A percentile compares a stretch with the other conserved stretches of the same genome.
phyloP scores from a whole-genome alignment of 2,888 invertebrate genomes.

The Drosophila fulvimacula region DNA sequence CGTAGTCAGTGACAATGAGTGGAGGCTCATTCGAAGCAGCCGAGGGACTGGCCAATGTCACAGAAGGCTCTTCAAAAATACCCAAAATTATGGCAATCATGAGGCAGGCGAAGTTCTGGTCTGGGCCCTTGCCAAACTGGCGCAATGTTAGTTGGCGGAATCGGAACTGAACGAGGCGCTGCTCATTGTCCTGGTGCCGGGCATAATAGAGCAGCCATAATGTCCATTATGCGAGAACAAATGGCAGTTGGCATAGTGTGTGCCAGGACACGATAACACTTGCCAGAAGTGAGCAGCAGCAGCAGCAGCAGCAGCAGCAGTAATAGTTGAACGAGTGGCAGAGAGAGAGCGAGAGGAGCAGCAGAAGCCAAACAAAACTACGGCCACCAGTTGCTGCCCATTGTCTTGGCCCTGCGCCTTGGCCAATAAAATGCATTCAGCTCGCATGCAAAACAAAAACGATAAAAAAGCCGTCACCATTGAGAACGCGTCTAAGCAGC shows the following conservation, averaged over 20 bases:
- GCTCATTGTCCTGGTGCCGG: slow-evolving; percentile 62
- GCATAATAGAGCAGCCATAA: slow-evolving; percentile 81
- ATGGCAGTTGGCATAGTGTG: slow-evolving; percentile 76
- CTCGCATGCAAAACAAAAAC: slow-evolving; percentile 74
- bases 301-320: not conserved
- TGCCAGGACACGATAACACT: slow-evolving; percentile 59
- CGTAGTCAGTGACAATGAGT: slow-evolving; percentile 39
- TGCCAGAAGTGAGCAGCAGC: slow-evolving; percentile 27
- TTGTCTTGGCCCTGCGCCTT: slow-evolving; percentile 64
- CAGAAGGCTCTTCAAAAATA: slow-evolving; percentile 54
- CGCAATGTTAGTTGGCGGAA: slow-evolving; percentile 44
- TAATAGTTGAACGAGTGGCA: slow-evolving; percentile 5
- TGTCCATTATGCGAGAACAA: slow-evolving; percentile 85
- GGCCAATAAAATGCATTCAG: slow-evolving; percentile 77
- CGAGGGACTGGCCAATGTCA: slow-evolving; percentile 14
- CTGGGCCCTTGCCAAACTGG: slow-evolving; percentile 21
- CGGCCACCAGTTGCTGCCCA: slow-evolving; percentile 68
- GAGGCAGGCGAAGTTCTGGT: slow-evolving; percentile 5
- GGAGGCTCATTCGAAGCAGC: slow-evolving; percentile 10
- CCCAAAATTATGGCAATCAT: slow-evolving; percentile 68
- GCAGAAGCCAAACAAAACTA: slow-evolving; percentile 28
- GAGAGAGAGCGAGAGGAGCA: not conserved
- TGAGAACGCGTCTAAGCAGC: slow-evolving; percentile 80
- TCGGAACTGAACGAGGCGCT: slow-evolving; percentile 44
- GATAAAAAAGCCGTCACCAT: slow-evolving; percentile 74